A percentile compares a stretch with the other conserved stretches of the same genome.
These are phyloP conservation scores for Marcusenius ussheri DNA, from an alignment of 2,113 vertebrate genomes.

Conservation along the genomic window DNA sequence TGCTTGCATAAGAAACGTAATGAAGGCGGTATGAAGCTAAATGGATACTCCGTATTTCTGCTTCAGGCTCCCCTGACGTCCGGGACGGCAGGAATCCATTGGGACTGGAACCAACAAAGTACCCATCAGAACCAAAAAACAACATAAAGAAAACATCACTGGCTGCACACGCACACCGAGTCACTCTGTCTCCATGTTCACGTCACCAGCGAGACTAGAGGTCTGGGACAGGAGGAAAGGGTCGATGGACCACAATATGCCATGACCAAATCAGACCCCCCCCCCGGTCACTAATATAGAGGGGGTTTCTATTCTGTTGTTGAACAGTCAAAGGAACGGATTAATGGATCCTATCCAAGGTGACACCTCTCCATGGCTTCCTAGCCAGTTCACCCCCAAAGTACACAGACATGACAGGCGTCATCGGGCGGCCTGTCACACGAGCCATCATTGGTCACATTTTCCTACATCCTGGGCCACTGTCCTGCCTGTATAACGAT, in stretches of 20 bases:
- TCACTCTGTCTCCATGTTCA: neutral
- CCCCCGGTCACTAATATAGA: neutral
- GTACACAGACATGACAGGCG: neutral
- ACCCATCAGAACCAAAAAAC: neutral
- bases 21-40: neutral
- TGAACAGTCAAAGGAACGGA: neutral
- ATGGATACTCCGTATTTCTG: neutral
- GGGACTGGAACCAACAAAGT: neutral
- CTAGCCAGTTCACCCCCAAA: neutral
- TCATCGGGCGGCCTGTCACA: neutral
- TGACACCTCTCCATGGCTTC: neutral
- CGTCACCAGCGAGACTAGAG: too few relatives aligned
- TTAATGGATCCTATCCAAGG: neutral
- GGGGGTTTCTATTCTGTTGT: neutral
- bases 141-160: neutral
- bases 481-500: neutral
- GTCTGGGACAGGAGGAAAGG: slow-evolving; percentile 5
- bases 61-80: neutral
- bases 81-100: neutral
- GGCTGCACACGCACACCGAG: neutral
- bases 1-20: neutral
- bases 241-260: neutral
- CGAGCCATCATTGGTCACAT: neutral
- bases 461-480: neutral
- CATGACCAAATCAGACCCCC: neutral